Conservation (phyloP, 2,113 vertebrate genomes). For the Rhea pennata region DNA sequence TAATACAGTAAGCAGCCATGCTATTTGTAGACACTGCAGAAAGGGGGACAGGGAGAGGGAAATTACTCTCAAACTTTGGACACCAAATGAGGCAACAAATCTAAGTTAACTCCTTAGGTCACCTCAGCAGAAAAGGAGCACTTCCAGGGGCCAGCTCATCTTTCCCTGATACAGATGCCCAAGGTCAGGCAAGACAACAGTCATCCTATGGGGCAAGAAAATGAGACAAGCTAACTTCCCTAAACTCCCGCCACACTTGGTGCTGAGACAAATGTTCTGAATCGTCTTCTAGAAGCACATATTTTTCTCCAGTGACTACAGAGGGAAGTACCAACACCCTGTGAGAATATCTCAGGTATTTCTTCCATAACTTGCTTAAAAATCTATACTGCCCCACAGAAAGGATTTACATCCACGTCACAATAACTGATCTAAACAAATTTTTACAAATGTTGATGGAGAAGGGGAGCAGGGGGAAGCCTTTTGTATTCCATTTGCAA, state of each 20-base stretch:
- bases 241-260: neutral
- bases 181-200: neutral
- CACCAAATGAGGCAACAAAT: neutral
- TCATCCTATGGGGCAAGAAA: neutral
- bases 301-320: neutral
- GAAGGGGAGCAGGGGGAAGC: too few relatives aligned
- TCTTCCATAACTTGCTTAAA: neutral
- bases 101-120: neutral
- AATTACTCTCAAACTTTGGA: neutral
- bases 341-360: neutral
- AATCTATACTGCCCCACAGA: neutral
- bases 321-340: neutral
- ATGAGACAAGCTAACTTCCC: neutral
- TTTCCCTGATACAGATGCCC: neutral
- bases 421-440: neutral
- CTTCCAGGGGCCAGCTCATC: neutral
- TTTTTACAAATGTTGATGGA: neutral
- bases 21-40: neutral
- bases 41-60: neutral
- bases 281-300: neutral
- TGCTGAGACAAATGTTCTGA: neutral
- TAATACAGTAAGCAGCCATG: neutral
- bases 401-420: neutral
- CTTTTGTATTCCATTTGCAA: neutral
- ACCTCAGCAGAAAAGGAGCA: neutral